Conservation (phyloP, 2,888 invertebrate genomes). For the Neoaliturus tenellus region DNA sequence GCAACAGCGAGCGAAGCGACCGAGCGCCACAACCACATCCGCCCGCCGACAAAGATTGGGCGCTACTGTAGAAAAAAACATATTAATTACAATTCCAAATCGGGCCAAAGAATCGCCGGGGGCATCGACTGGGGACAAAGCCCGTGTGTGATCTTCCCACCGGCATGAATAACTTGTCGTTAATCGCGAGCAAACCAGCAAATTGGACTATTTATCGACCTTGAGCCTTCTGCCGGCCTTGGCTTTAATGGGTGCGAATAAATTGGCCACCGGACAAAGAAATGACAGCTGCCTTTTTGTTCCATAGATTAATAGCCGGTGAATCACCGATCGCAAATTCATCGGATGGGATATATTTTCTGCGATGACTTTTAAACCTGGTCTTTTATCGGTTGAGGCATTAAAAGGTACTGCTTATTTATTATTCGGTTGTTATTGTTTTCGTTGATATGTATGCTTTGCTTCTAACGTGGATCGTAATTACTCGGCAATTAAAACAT, state of each 20-base stretch:
- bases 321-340: slow-evolving; percentile 15
- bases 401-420: background rate
- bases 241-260: slow-evolving; percentile 26
- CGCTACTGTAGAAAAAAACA: background rate
- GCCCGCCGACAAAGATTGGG: background rate
- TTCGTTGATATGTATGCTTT: background rate
- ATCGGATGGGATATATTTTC: slow-evolving; percentile 1
- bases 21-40: background rate
- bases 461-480: background rate
- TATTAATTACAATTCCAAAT: slow-evolving; percentile 1
- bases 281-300: slow-evolving; percentile 32
- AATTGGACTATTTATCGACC: slow-evolving; percentile 43
- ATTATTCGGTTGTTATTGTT: background rate
- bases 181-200: slow-evolving; percentile 29
- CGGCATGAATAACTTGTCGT: slow-evolving; percentile 40
- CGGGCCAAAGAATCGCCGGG: background rate
- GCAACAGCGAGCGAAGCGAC: background rate
- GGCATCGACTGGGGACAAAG: slow-evolving; percentile 26
- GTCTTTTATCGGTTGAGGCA: background rate
- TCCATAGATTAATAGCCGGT: background rate
- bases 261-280: slow-evolving; percentile 38
- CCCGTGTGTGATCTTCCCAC: background rate
- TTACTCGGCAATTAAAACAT: background rate
- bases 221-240: slow-evolving; percentile 25
- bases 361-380: background rate